Conservation (phyloP, 2,113 vertebrate species). For the Theropithecus gelada region DNA sequence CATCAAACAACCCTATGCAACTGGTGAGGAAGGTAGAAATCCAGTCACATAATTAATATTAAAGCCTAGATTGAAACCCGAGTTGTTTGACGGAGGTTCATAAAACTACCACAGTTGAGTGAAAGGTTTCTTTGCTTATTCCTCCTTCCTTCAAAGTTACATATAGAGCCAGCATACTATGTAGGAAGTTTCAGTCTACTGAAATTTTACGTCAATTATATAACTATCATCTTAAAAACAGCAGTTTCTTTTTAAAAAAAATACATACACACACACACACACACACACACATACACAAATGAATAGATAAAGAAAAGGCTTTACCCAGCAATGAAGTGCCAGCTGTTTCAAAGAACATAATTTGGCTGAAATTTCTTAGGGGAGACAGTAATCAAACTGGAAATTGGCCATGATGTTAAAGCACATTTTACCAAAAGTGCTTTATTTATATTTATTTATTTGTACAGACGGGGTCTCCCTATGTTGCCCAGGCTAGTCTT, state of each 20-base stretch:
- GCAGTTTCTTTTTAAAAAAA: neutral
- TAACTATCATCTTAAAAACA: neutral
- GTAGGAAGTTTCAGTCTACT: neutral
- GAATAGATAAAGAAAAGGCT: neutral
- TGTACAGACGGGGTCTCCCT: neutral
- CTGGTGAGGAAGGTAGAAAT: neutral
- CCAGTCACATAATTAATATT: neutral
- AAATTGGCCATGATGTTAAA: neutral
- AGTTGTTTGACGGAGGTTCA: neutral
- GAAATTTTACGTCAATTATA: neutral
- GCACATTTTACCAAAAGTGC: neutral
- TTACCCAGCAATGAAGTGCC: neutral
- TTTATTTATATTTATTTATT: neutral
- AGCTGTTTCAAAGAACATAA: neutral
- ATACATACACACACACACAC: neutral
- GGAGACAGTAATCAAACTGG: neutral
- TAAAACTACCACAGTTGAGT: neutral
- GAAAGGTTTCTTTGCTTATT: neutral
- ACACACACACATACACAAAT: neutral
- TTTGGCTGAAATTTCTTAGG: constrained; percentile 23
- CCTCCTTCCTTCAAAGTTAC: neutral
- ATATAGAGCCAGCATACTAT: neutral
- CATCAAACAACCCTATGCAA: neutral
- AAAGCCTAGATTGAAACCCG: neutral
- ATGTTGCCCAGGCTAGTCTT: neutral